phyloP scores from a whole-genome alignment of 2,888 invertebrate species.

The Lingula anatina region DNA sequence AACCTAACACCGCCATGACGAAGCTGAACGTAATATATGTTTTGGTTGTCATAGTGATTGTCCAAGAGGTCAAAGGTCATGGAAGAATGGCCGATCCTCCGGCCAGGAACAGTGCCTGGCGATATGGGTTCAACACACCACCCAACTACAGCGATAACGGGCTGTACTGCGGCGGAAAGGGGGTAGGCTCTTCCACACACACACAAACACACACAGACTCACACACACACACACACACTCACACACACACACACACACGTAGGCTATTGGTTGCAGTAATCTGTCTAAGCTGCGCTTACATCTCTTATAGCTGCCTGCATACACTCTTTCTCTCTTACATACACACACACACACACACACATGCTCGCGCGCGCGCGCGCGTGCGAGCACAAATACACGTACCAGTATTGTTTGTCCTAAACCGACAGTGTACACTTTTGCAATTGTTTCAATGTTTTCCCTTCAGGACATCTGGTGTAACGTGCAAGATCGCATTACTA shows the following conservation, averaged over 20 bases:
- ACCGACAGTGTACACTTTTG: too few species aligned
- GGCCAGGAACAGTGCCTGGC: slow-evolving; percentile 88
- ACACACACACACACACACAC: too few species aligned
- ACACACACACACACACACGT: neutral
- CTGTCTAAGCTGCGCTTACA: neutral
- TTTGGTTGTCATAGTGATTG: too few species aligned
- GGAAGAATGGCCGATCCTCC: slow-evolving; percentile 89
- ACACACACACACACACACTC: neutral
- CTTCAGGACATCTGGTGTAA: too few species aligned
- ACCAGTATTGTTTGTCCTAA: neutral
- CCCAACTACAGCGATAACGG: slow-evolving; percentile 93
- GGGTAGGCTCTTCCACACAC: slow-evolving; percentile 45
- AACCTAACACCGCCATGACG: too few species aligned
- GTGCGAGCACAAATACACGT: too few species aligned
- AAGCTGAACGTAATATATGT: too few species aligned
- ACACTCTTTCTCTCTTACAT: too few species aligned
- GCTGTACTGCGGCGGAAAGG: slow-evolving; percentile 85
- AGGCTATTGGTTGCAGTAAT: neutral
- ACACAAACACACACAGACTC: too few species aligned
- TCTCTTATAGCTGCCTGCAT: neutral
- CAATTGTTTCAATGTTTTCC: too few species aligned
- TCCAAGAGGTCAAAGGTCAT: slow-evolving; percentile 26
- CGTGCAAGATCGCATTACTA: too few species aligned
- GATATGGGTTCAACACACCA: slow-evolving; percentile 86
- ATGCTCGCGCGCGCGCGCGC: too few species aligned